Percentiles rank a stretch among this genome's conserved stretches.
Conservation (phyloP, 2,797 vertebrate species). For the Anguilla obscura region DNA sequence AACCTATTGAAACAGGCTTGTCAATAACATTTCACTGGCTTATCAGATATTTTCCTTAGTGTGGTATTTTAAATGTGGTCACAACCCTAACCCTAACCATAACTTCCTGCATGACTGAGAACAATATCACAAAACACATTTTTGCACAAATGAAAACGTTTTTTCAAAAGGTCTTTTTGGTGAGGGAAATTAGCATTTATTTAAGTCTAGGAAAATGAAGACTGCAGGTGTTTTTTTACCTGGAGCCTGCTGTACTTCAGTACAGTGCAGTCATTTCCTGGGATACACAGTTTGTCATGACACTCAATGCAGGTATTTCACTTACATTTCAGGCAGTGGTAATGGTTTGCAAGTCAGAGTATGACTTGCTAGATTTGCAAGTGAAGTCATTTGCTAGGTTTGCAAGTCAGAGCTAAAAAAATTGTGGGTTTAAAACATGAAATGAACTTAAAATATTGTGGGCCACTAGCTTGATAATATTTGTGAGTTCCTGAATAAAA, state of each 20-base stretch:
- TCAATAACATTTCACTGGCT: background rate
- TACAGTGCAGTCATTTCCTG: constrained; percentile 19
- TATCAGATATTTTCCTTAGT: background rate
- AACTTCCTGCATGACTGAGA: background rate
- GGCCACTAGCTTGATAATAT: background rate
- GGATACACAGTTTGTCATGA: constrained; percentile 21
- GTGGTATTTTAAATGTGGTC: background rate
- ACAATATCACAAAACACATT: background rate
- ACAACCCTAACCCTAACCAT: too few relatives aligned
- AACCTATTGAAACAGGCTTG: background rate
- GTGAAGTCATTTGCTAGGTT: background rate
- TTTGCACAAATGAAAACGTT: background rate
- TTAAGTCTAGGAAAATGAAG: background rate
- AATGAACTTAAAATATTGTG: too few relatives aligned
- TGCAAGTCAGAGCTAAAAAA: background rate
- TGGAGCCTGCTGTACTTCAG: background rate
- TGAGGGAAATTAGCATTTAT: background rate
- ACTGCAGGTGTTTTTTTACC: background rate
- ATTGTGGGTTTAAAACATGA: too few relatives aligned
- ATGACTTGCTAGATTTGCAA: background rate
- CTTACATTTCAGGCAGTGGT: background rate
- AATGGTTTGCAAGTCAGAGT: background rate
- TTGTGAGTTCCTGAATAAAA: background rate
- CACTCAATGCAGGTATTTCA: constrained; percentile 25
- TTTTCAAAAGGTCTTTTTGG: background rate